Base-by-base conservation (phyloP, 2,797 vertebrate species). In the Lepilemur ruficaudatus region DNA sequence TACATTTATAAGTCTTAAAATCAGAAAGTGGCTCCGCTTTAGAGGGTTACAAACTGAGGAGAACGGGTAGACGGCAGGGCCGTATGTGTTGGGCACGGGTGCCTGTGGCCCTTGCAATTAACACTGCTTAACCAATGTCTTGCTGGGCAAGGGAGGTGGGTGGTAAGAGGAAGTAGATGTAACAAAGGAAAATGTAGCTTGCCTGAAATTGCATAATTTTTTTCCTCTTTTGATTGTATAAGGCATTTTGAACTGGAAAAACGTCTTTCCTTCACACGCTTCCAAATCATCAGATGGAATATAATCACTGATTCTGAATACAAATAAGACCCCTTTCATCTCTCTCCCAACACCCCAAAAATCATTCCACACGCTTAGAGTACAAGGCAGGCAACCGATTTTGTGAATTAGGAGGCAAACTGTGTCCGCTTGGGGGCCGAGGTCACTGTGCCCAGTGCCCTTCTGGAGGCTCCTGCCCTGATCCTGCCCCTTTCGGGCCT, bases 161-260 rank as follows among this genome's bases (percentile, higher is more conserved):
- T 0, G 8, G 41, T 0, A 12, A 48, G 17, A 50, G 57, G 10
- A 20, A 79, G 65, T 35, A 4, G 9, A 10, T 38, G 5, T 81
- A 61, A 89, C 85, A 79, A 35, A 92, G 83, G 87, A 93, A 83
- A 86, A 89, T 32, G 87, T 65, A 95, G 95, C 97, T 98, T 70
- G 32, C 92, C 97, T 97, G 97, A 94, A 98, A 96, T 38, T 25
- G 28, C 2, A n/a, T 7, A 23, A 32, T 57, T 30, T 95, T 95
- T 94, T 32, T 43, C 97, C 76, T 93, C 96, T 92, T 93, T 83
- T 96, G 97, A 97, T 90, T 93, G 93, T 87, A 67, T 98, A 98
- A 98, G 98, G 98, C 98, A 98, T 98, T 97, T 96, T 92, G 87
- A 97, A 85, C 72, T n/a, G 67, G 89, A 93, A 94, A 96, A 88